Base-by-base conservation (phyloP, 2,113 vertebrate genomes). In the Arenaria interpres region DNA sequence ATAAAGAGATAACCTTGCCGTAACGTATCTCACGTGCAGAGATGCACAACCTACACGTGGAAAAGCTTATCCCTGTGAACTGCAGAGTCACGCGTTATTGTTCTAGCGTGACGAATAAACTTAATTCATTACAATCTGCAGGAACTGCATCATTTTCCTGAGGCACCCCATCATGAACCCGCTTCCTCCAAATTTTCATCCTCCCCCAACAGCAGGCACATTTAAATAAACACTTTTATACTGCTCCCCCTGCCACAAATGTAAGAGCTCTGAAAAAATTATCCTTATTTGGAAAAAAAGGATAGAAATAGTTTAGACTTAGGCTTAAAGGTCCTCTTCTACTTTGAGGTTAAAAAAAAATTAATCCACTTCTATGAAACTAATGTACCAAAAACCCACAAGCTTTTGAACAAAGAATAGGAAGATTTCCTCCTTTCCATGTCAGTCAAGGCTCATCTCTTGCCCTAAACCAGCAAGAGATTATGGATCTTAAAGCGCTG, bases 21-120 rank as follows among this genome's bases (percentile, higher is more conserved):
- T 0, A 30, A 54, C 0, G 1, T 4, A 10, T 32, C 39, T 24
- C 67, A 5, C 54, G 19, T 0, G 39, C 67, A 60, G 75, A 64
- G 72, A 32, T 17, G 53, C 24, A 57, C 39, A 51, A 21, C 5
- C 39, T 5, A 4, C 32, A 3, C 0, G 4, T 6, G 15, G n/a
- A 41, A 13, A 35, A 82, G 33, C 4, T 35, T 5, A 20, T 20
- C 85, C 53, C 1, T 5, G 39, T 1, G 53, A 86, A 46, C 2
- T 33, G 30, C n/a, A 21, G 37, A 41, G 30, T 6, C 7, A 1
- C 1, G 9, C 14, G 48, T 43, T 3, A 4, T 2, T 12, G 18
- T 21, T 89, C 59, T 3, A 7, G 21, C 7, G 5, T 1, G 18
- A 4, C 18, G 63, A 73, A 66, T 66, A 1, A 90, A n/a, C 23